Conservation (phyloP, 2,888 invertebrate species). For the Ischnura elegans region DNA sequence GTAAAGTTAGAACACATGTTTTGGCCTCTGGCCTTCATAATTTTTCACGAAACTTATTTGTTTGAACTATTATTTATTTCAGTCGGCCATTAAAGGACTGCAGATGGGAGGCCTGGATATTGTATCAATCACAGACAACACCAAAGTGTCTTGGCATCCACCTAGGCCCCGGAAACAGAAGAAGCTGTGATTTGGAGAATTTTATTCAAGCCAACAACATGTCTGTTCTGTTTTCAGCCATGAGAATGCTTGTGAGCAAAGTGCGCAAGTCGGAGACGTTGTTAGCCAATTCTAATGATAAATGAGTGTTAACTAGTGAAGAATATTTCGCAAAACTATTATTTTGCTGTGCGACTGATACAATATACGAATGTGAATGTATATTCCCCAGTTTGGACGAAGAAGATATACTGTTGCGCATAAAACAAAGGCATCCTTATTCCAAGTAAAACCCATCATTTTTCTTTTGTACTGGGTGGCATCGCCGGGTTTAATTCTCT, state of each 20-base stretch:
- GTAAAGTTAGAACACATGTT: no score
- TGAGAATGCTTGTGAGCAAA: background rate
- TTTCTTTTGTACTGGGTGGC: conserved; percentile 15
- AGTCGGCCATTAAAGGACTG: conserved; percentile 96
- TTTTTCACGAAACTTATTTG: no score
- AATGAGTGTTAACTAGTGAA: background rate
- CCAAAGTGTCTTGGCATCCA: conserved; percentile 90
- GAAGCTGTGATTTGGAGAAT: conserved; percentile 84
- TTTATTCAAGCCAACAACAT: background rate
- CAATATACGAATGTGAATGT: background rate
- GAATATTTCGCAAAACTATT: background rate
- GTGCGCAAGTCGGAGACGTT: conserved; percentile 35
- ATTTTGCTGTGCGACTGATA: background rate
- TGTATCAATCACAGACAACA: conserved; percentile 95
- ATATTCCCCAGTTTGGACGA: background rate
- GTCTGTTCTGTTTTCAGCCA: background rate
- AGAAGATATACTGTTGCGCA: background rate
- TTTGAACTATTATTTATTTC: conserved; percentile 75
- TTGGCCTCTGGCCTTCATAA: no score
- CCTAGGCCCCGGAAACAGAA: conserved; percentile 91
- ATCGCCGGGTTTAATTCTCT: background rate
- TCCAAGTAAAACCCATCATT: conserved; percentile 58
- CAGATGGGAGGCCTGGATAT: conserved; percentile 95
- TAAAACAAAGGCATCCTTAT: background rate
- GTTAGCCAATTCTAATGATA: background rate